A percentile compares a stretch with the other conserved stretches of the same genome.
Evolutionary conservation across 1,140 invertebrate species (phyloP).

Genomic region (Zaprionus capensis): DNA sequence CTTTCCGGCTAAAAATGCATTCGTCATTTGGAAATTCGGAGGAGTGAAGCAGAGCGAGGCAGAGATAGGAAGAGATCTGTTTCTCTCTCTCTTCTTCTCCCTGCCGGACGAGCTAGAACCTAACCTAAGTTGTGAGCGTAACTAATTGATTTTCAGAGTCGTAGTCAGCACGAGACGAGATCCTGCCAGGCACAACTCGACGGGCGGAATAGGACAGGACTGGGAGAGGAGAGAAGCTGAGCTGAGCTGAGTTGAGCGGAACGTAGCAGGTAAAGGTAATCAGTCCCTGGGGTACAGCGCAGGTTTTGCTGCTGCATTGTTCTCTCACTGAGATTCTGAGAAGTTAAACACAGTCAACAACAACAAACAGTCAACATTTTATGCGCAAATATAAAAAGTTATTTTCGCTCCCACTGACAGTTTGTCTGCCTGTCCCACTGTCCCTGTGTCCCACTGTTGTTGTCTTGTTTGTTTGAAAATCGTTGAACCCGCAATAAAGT

Average conservation of each 20-base stretch:
- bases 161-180: conserved; percentile 45
- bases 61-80: conserved; percentile 25
- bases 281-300: conserved; percentile 64
- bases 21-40: conserved; percentile 61
- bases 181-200: conserved; percentile 34
- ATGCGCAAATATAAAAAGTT: conserved; percentile 77
- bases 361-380: conserved; percentile 65
- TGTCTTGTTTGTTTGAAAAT: conserved; percentile 69
- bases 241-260: conserved; percentile 17
- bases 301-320: conserved; percentile 68
- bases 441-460: conserved; percentile 31
- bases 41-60: conserved; percentile 8
- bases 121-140: conserved; percentile 46
- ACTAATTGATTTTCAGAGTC: conserved; percentile 79
- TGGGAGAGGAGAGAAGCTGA: conserved; percentile 6
- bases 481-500: conserved; percentile 83
- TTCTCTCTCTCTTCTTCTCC: too few relatives aligned
- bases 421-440: conserved; percentile 48
- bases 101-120: conserved; percentile 16
- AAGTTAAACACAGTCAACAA: conserved; percentile 55
- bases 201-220: conserved; percentile 17
- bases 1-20: conserved; percentile 59
- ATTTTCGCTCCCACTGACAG: conserved; percentile 57
- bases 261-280: conserved; percentile 68
- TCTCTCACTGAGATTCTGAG: conserved; percentile 62